phyloP scores from a whole-genome alignment of 2,113 vertebrate genomes.

The Campylomormyrus numenius region DNA sequence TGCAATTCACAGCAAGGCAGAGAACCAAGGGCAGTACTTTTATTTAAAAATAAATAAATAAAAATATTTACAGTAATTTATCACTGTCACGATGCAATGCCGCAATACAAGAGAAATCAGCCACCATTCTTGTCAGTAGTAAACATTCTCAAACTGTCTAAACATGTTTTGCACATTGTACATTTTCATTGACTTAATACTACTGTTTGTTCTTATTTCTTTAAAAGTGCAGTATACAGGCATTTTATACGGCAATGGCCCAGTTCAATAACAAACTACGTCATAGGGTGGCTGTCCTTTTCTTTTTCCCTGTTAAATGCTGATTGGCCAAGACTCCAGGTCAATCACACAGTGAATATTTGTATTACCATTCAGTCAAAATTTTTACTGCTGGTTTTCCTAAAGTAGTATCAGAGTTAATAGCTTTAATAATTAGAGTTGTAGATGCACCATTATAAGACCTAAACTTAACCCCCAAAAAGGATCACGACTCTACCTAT shows the following conservation, averaged over 20 bases:
- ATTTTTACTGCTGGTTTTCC: background rate
- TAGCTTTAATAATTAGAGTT: constrained; percentile 1
- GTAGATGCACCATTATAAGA: constrained; percentile 21
- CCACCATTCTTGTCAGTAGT: background rate
- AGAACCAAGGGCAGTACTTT: too few species aligned
- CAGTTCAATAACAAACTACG: background rate
- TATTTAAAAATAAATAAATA: too few species aligned
- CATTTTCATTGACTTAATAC: background rate
- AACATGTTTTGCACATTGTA: background rate
- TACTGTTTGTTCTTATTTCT: background rate
- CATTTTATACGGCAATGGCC: background rate
- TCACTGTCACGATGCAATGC: background rate
- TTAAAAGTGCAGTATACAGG: background rate
- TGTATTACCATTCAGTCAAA: background rate
- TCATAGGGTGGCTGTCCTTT: background rate
- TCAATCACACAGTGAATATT: background rate
- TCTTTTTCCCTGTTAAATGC: background rate
- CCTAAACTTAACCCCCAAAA: constrained; percentile 19
- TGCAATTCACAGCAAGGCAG: too few species aligned
- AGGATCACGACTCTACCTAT: background rate
- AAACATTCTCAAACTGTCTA: background rate
- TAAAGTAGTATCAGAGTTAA: background rate
- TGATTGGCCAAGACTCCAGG: background rate
- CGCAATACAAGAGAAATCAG: background rate
- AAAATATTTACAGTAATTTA: background rate